These are phyloP conservation scores for Procapra przewalskii DNA, from an alignment of 2,113 vertebrate species.

Conservation along the genomic window DNA sequence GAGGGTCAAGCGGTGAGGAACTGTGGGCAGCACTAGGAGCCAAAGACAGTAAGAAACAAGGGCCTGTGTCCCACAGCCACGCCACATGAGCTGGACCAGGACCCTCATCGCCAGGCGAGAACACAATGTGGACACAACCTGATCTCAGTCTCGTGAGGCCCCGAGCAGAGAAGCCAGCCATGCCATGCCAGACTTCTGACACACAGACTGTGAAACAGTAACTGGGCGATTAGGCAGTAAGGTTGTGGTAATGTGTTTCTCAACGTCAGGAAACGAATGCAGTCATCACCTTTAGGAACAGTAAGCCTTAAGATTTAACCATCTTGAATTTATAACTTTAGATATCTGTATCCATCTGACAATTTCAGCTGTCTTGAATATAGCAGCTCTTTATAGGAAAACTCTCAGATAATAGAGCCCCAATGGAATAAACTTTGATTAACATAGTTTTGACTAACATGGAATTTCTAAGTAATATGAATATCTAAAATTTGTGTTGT, in stretches of 20 bases:
- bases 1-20: background rate
- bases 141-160: background rate
- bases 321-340: background rate
- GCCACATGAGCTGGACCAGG: background rate
- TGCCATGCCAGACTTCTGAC: background rate
- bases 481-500: background rate
- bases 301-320: background rate
- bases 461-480: background rate
- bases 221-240: background rate
- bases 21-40: background rate
- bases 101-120: background rate
- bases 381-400: background rate
- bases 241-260: background rate
- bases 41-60: background rate
- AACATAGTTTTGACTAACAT: background rate
- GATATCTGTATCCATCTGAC: background rate
- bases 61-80: background rate
- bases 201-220: background rate
- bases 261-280: background rate
- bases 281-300: background rate
- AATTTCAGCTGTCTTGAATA: background rate
- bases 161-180: background rate
- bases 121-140: background rate
- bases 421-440: background rate
- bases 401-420: background rate